Percentiles rank a stretch among this genome's conserved stretches.
Conservation (phyloP, 2,797 vertebrate genomes). For the Pteronotus mesoamericanus region DNA sequence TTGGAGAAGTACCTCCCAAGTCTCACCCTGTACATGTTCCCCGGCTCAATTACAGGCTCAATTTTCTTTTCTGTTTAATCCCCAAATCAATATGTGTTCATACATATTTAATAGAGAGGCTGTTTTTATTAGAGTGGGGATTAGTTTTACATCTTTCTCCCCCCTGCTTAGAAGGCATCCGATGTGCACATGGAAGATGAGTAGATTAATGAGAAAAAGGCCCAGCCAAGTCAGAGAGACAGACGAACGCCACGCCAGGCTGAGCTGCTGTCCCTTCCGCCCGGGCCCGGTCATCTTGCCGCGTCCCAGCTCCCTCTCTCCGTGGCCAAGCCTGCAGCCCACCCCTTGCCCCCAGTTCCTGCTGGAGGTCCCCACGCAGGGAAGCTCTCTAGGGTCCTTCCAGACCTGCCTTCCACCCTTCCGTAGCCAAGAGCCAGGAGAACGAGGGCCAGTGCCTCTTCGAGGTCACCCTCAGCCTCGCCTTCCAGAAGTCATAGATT, state of each 20-base stretch:
- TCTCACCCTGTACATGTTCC: constrained; percentile 59
- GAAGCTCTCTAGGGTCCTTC: not conserved
- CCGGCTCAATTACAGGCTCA: constrained; percentile 72
- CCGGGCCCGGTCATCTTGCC: not conserved
- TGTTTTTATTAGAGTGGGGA: constrained; percentile 70
- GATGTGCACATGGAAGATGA: not conserved
- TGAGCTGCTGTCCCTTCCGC: accelerated
- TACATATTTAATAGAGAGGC: constrained; percentile 70
- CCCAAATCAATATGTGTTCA: constrained; percentile 75
- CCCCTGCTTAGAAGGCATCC: constrained; percentile 7
- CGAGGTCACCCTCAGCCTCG: constrained; percentile 37
- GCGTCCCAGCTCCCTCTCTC: not conserved
- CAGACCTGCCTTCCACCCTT: not conserved
- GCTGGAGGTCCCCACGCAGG: not conserved
- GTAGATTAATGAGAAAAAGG: not conserved
- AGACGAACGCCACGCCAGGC: accelerated
- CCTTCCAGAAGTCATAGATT: constrained; percentile 52
- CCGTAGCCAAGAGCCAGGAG: not conserved
- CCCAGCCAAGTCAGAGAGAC: not conserved
- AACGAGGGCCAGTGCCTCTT: not conserved
- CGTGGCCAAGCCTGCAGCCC: not conserved
- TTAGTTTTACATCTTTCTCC: constrained; percentile 71
- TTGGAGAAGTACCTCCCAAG: constrained; percentile 36
- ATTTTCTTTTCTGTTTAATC: constrained; percentile 76
- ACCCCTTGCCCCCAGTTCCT: not conserved